Evolutionary conservation across 2,797 vertebrate species (phyloP), one percentile per base, ranked within the genome.

Genomic region (Cercopithecus mitis): DNA sequence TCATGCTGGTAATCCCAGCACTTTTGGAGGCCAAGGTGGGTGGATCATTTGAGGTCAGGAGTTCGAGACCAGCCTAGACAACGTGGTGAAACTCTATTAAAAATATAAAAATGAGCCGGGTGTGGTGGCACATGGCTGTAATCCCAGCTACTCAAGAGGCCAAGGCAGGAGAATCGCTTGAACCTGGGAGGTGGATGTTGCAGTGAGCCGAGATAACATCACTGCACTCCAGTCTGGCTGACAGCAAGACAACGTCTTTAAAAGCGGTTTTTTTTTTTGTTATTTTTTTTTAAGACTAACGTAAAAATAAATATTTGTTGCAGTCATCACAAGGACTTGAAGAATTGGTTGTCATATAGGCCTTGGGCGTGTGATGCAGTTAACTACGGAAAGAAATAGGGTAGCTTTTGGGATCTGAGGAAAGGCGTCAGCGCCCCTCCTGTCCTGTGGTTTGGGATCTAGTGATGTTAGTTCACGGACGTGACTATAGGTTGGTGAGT

Each of bases 381-480:
- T 77, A 41, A 33, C 39, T 84, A 9, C 11, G 17, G 83, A 45
- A 3, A 52, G 41, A 41, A 33, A 10, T 4, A 11, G 77, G 72
- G 39, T 33, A 3, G 25, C 8, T 3, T 73, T 39, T 7, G 5
- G n/a, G 73, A 17, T 47, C 45, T 30, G 22, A 19, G 45, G 41
- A 27, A 13, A 45, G 19, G 2, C 1, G 7, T 25, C 10, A 0
- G 27, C 36, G 14, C 19, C 33, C 24, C 12, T 61, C n/a, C 3
- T 17, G 9, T 11, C 77, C 11, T 3, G 1, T 0, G 0, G 25
- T 45, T 55, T 43, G 2, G 2, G 6, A 2, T 22, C 9, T 13
- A n/a, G 76, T 11, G 39, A 33, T 0, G 5, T 22, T 33, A 5
- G 75, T 1, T 19, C 43, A 22, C 25, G 8, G 24, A 27, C 7